phyloP scores from a whole-genome alignment of 2,797 vertebrate species.

The Falco concolor region DNA sequence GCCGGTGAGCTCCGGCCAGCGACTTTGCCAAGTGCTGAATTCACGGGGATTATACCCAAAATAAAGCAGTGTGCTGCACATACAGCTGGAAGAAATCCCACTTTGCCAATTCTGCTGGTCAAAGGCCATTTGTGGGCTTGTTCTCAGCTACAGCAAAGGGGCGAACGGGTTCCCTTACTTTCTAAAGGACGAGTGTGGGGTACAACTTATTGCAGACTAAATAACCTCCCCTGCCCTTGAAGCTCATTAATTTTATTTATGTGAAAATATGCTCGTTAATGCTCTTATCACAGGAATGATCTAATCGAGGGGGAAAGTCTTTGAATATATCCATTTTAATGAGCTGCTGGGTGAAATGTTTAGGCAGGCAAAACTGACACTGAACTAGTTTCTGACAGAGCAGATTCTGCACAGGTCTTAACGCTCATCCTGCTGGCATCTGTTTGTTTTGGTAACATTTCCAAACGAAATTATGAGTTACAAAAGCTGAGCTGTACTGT shows the following conservation, averaged over 20 bases:
- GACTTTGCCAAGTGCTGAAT: background rate
- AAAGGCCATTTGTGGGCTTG: background rate
- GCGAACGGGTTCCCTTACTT: background rate
- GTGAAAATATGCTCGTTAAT: slow-evolving; percentile 45
- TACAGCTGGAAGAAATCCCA: background rate
- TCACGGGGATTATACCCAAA: background rate
- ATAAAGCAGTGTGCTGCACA: background rate
- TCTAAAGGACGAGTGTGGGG: background rate
- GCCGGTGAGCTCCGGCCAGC: background rate
- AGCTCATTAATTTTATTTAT: slow-evolving; percentile 32
- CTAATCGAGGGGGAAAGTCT: background rate
- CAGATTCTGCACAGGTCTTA: slow-evolving; percentile 8
- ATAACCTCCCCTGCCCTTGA: slow-evolving; percentile 33
- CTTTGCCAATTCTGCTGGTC: background rate
- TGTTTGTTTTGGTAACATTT: slow-evolving; percentile 37
- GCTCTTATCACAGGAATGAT: slow-evolving; percentile 48
- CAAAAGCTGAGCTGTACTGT: background rate
- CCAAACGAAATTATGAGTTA: background rate
- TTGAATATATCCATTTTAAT: slow-evolving; percentile 12
- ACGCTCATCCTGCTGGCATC: slow-evolving; percentile 20
- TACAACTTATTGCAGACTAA: background rate
- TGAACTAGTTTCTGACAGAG: background rate
- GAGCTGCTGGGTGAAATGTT: slow-evolving; percentile 28
- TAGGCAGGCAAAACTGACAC: slow-evolving; percentile 40
- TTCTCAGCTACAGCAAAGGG: background rate